Evolutionary conservation across 2,888 invertebrate species (phyloP).

Genomic region (Cremastinae sp.): DNA sequence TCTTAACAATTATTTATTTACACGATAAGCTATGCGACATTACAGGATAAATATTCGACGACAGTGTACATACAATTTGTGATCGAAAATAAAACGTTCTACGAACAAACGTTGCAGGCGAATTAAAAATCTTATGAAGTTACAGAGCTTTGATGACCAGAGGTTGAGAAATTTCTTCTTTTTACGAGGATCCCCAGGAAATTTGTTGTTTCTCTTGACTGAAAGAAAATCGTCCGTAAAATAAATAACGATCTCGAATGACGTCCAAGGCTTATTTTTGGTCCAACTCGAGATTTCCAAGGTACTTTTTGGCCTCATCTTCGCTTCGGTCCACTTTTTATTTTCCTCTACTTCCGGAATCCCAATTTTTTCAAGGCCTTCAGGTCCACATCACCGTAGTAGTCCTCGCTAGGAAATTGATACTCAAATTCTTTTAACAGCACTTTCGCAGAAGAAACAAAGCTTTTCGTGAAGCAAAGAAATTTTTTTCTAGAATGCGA

Average conservation of each 20-base stretch:
- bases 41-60: constrained; percentile 62
- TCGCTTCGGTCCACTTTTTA: constrained; percentile 23
- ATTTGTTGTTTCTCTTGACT: not conserved
- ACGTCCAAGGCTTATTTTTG: constrained; percentile 22
- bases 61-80: constrained; percentile 59
- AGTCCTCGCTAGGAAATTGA: constrained; percentile 87
- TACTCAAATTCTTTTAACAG: constrained; percentile 43
- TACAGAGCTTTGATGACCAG: constrained; percentile 62
- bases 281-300: constrained; percentile 38
- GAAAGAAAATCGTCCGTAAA: not conserved
- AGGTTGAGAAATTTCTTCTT: constrained; percentile 41
- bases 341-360: constrained; percentile 81
- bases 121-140: constrained; percentile 19
- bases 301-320: constrained; percentile 42
- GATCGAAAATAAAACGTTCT: constrained; percentile 54
- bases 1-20: constrained; percentile 69
- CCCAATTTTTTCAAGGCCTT: constrained; percentile 93
- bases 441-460: constrained; percentile 5
- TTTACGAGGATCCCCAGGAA: not conserved
- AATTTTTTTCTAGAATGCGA: constrained; percentile 5
- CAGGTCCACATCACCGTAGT: constrained; percentile 94
- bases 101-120: constrained; percentile 46
- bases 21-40: constrained; percentile 63
- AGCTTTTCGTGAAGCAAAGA: not conserved
- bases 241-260: constrained; percentile 5